Conservation (phyloP, 2,888 invertebrate species). For the Acanthopleura granulata region DNA sequence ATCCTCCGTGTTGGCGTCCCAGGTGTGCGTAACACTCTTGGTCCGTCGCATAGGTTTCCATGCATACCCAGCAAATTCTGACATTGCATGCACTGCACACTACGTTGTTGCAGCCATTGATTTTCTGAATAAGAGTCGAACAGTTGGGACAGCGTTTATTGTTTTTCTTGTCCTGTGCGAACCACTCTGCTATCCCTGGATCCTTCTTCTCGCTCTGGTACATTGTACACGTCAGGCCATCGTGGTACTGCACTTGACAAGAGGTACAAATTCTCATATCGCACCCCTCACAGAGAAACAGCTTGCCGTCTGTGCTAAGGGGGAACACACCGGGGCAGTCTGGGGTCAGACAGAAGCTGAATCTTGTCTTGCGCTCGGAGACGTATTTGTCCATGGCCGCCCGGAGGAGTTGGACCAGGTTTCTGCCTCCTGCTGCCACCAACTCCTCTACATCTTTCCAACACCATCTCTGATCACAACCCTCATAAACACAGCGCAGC, state of each 20-base stretch:
- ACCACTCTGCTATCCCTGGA: constrained; percentile 39
- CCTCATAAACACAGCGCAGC: constrained; percentile 46
- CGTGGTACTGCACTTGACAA: constrained; percentile 53
- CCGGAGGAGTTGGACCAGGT: constrained; percentile 29
- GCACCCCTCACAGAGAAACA: constrained; percentile 47
- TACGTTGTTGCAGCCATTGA: constrained; percentile 59
- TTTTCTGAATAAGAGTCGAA: constrained; percentile 50
- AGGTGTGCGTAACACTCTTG: constrained; percentile 50
- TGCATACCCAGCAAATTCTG: constrained; percentile 61
- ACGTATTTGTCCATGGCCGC: constrained; percentile 47
- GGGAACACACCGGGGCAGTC: constrained; percentile 57
- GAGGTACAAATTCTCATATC: constrained; percentile 43
- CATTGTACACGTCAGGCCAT: constrained; percentile 53
- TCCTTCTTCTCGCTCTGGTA: constrained; percentile 35
- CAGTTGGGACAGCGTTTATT: constrained; percentile 57
- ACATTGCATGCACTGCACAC: constrained; percentile 45
- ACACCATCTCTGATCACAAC: constrained; percentile 42
- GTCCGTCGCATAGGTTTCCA: constrained; percentile 32
- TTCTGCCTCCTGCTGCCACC: constrained; percentile 31
- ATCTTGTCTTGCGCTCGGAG: constrained; percentile 34
- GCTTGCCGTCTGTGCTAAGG: constrained; percentile 33
- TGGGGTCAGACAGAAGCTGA: constrained; percentile 54
- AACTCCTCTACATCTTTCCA: constrained; percentile 42
- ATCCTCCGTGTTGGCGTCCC: constrained; percentile 4
- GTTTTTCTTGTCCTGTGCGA: constrained; percentile 36